A percentile compares a stretch with the other conserved stretches of the same genome.
phyloP scores from a whole-genome alignment of 2,797 vertebrate genomes.

The Balearica regulorum region DNA sequence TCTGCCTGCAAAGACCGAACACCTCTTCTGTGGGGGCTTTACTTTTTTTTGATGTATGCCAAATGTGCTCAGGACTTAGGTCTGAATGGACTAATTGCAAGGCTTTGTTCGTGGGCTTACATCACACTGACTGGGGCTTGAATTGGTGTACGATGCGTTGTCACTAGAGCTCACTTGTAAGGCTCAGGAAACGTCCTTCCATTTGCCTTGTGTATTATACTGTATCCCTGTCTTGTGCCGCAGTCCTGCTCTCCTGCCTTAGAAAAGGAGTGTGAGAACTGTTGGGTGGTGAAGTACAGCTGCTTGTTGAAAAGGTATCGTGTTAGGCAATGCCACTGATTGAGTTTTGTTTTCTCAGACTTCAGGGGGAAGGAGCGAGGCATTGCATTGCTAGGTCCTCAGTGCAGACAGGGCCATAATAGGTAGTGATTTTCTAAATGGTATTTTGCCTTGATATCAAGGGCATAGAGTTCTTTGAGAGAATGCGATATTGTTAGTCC shows the following conservation, averaged over 20 bases:
- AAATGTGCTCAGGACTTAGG: not conserved
- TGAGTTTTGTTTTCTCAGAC: not conserved
- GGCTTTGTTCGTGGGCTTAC: not conserved
- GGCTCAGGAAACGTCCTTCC: not conserved
- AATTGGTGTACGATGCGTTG: not conserved
- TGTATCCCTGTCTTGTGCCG: not conserved
- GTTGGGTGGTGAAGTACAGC: not conserved
- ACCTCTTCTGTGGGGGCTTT: not conserved
- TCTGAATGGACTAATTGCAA: not conserved
- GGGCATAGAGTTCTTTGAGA: not conserved
- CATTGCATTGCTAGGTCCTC: not conserved
- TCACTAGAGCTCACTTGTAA: not conserved
- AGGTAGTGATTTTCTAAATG: not conserved
- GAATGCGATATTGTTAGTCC: not conserved
- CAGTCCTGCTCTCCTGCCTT: not conserved
- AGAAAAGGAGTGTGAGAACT: not conserved
- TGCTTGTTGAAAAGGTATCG: not conserved
- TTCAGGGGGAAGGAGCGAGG: not conserved
- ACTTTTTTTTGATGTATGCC: accelerated
- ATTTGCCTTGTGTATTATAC: not conserved
- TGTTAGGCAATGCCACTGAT: not conserved
- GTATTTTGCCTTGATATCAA: not conserved
- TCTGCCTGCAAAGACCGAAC: not conserved
- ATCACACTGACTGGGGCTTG: not conserved
- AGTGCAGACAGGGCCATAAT: not conserved